Conservation (phyloP, 2,113 vertebrate species). For the Poeciliopsis retropinna region DNA sequence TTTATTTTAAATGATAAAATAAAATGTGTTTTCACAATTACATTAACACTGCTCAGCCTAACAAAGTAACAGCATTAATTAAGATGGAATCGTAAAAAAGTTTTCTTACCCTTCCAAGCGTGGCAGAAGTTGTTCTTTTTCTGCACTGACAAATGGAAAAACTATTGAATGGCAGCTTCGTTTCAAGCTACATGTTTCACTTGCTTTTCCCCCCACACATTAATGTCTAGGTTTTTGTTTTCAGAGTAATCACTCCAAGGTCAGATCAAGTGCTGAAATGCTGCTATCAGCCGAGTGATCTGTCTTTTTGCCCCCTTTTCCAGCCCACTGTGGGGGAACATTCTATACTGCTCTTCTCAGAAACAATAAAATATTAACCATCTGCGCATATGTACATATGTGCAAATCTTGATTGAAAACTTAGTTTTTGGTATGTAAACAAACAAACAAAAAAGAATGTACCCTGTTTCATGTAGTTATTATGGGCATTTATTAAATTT, state of each 20-base stretch:
- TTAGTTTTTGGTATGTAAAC: constrained; percentile 12
- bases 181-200: constrained; percentile 35
- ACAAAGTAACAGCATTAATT: constrained; percentile 5
- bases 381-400: constrained; percentile 26
- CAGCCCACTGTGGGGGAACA: constrained; percentile 15
- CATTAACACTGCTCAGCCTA: constrained; percentile 2
- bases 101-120: constrained; percentile 8
- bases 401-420: constrained; percentile 8
- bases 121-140: not conserved
- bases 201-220: constrained; percentile 36
- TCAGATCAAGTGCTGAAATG: constrained; percentile 68
- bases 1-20: not conserved
- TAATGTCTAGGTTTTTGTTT: constrained; percentile 72
- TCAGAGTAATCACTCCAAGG: constrained; percentile 72
- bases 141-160: constrained; percentile 13
- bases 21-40: constrained; percentile 17
- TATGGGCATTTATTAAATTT: constrained; percentile 15
- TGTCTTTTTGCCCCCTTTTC: constrained; percentile 53
- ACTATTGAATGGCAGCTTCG: constrained; percentile 30
- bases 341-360: constrained; percentile 45
- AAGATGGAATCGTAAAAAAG: constrained; percentile 15
- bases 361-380: constrained; percentile 67
- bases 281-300: constrained; percentile 68
- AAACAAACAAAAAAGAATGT: constrained; percentile 22
- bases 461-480: constrained; percentile 21